These are phyloP conservation scores for Lasioglossum villosulum DNA, from an alignment of 2,888 invertebrate species.

Conservation along the genomic window DNA sequence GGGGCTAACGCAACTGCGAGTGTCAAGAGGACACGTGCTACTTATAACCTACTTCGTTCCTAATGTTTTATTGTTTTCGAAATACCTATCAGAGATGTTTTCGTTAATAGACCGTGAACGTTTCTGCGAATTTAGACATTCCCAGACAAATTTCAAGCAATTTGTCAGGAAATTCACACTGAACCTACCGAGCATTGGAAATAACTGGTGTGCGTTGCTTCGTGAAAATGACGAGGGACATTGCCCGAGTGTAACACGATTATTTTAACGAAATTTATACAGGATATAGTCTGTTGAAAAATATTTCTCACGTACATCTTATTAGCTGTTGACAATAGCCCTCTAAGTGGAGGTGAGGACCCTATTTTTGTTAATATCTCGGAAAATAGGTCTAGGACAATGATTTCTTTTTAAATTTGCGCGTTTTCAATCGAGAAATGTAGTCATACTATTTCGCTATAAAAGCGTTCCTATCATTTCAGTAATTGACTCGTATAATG, in stretches of 20 bases:
- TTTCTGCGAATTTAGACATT: background rate
- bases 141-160: background rate
- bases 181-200: background rate
- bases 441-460: too few species aligned
- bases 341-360: too few species aligned
- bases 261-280: too few species aligned
- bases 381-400: too few species aligned
- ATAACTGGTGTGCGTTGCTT: background rate
- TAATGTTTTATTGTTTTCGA: constrained; percentile 26
- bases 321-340: too few species aligned
- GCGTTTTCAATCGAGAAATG: too few species aligned
- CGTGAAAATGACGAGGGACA: background rate
- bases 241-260: too few species aligned
- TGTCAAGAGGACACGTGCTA: constrained; percentile 30
- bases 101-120: background rate
- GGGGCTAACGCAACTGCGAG: constrained; percentile 31
- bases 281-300: too few species aligned
- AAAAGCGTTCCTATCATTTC: background rate
- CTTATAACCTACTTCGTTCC: constrained; percentile 31
- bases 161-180: background rate
- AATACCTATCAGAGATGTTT: background rate
- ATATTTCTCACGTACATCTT: too few species aligned
- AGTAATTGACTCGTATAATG: background rate
- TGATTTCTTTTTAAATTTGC: too few species aligned
- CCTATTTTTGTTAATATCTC: too few species aligned